Evolutionary conservation across 2,113 vertebrate species (phyloP).

Genomic region (Aphelocoma coerulescens): DNA sequence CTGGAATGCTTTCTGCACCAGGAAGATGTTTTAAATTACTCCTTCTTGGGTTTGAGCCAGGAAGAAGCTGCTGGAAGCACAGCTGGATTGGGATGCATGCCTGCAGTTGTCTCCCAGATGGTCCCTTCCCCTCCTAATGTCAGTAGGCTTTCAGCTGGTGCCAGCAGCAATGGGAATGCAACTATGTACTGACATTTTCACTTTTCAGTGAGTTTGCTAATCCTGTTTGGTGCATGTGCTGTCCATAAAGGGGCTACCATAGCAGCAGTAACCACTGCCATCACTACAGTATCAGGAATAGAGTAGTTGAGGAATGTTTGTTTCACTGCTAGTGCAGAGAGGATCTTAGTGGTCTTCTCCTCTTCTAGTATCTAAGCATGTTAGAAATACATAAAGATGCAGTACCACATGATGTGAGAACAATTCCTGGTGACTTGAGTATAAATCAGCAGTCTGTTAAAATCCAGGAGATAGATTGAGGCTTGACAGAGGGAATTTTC

Average conservation of each 20-base stretch:
- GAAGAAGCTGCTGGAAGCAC: constrained; percentile 29
- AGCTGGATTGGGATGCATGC: neutral
- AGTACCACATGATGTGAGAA: neutral
- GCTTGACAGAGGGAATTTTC: neutral
- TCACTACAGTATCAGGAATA: neutral
- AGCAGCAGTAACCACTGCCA: neutral
- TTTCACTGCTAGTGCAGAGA: neutral
- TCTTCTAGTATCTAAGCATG: neutral
- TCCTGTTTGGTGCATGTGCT: neutral
- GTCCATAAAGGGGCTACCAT: neutral
- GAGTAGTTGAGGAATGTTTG: neutral
- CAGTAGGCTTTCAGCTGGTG: neutral
- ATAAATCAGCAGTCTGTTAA: neutral
- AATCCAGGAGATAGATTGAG: neutral
- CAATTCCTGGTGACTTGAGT: neutral
- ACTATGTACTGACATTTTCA: constrained; percentile 1
- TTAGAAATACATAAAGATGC: neutral
- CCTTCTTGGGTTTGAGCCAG: neutral
- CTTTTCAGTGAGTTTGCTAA: neutral
- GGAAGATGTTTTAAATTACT: neutral
- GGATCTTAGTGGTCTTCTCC: neutral
- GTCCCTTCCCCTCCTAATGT: neutral
- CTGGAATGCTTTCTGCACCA: neutral
- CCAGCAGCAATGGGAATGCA: neutral
- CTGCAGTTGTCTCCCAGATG: constrained; percentile 14